These are phyloP conservation scores for Falco concolor DNA, from an alignment of 2,797 vertebrate genomes.

Conservation along the genomic window DNA sequence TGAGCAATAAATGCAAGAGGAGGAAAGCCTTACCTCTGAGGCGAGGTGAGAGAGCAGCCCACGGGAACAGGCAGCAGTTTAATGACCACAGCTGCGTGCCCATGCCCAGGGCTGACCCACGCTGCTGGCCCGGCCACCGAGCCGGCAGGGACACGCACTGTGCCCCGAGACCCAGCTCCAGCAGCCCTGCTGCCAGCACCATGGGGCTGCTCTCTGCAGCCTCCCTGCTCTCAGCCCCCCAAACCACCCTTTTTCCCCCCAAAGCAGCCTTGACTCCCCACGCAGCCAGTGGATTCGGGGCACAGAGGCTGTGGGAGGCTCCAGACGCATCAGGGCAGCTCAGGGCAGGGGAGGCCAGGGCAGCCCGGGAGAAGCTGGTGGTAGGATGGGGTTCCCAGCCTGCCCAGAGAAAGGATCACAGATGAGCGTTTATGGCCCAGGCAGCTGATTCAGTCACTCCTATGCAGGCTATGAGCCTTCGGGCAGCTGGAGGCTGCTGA, in stretches of 20 bases:
- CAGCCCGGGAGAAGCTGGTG: too few relatives aligned
- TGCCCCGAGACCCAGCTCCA: background rate
- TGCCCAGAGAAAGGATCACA: background rate
- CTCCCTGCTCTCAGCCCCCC: background rate
- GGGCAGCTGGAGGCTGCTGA: background rate
- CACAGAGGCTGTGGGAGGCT: fast-evolving
- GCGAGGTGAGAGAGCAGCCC: background rate
- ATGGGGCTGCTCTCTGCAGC: fast-evolving
- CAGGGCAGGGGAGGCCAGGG: background rate
- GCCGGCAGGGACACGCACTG: fast-evolving
- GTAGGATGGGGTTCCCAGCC: background rate
- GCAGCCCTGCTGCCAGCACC: background rate
- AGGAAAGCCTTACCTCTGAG: background rate
- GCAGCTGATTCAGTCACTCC: background rate
- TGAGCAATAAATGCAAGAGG: background rate
- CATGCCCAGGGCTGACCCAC: background rate
- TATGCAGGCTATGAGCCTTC: background rate
- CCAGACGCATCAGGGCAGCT: background rate
- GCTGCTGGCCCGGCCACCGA: fast-evolving
- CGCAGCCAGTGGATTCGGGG: fast-evolving
- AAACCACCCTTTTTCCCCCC: background rate
- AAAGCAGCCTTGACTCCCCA: background rate
- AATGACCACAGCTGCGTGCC: fast-evolving
- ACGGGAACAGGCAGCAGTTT: background rate
- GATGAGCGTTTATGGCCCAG: fast-evolving